A percentile compares a stretch with the other conserved stretches of the same genome.
phyloP scores from a whole-genome alignment of 2,113 vertebrate genomes.

The Myrmecophaga tridactyla region DNA sequence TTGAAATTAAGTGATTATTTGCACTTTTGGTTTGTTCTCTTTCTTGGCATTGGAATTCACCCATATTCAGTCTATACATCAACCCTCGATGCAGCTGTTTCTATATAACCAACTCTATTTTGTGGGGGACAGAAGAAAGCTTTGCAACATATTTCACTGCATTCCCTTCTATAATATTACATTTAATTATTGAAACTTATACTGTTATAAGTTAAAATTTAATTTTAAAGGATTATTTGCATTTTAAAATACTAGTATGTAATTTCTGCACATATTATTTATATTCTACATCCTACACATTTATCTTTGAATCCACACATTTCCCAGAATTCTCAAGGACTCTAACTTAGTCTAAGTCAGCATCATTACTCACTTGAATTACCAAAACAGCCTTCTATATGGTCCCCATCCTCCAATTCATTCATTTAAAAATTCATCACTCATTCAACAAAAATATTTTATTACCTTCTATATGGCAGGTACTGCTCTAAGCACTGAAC shows the following conservation, averaged over 20 bases:
- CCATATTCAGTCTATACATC: neutral
- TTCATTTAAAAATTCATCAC: neutral
- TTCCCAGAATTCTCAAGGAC: neutral
- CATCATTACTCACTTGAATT: neutral
- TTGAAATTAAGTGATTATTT: conserved; percentile 14
- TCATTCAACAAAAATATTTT: neutral
- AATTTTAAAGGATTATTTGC: conserved; percentile 58
- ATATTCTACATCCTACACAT: neutral
- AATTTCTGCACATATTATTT: conserved; percentile 30
- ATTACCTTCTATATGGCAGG: neutral
- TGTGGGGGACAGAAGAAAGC: neutral
- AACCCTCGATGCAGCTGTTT: neutral
- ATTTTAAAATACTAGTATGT: conserved; percentile 65
- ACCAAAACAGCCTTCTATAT: neutral
- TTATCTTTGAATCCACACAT: neutral
- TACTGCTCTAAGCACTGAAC: neutral
- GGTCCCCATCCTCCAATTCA: neutral
- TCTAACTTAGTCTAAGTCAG: neutral
- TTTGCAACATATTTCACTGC: neutral
- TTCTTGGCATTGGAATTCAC: neutral
- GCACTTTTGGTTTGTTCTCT: neutral
- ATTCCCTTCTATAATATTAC: conserved; percentile 14
- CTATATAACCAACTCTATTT: neutral
- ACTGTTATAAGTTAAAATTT: conserved; percentile 53
- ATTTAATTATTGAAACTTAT: conserved; percentile 51